Evolutionary conservation across 2,113 vertebrate species (phyloP).

Genomic region (Heloderma charlesbogerti): DNA sequence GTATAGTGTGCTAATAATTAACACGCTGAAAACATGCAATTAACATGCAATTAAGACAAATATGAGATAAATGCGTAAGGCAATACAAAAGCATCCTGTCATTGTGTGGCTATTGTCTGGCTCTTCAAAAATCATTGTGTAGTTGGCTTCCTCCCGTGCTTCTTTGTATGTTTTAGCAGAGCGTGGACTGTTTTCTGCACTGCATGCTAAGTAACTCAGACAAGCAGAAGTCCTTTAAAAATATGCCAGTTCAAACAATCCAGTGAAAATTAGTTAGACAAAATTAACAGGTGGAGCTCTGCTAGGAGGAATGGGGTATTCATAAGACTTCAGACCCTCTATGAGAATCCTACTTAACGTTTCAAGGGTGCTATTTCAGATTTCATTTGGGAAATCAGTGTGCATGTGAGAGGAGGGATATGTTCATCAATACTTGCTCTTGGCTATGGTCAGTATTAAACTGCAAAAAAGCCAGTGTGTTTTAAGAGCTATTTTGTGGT

Average conservation of each 20-base stretch:
- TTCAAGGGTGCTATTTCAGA: conserved; percentile 1
- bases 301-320: conserved; percentile 32
- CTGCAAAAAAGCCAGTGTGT: background rate
- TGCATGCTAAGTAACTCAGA: conserved; percentile 57
- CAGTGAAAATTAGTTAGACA: conserved; percentile 45
- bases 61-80: conserved; percentile 47
- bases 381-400: background rate
- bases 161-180: conserved; percentile 56
- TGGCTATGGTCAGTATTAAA: background rate
- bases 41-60: conserved; percentile 65
- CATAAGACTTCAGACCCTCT: conserved; percentile 11
- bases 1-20: conserved; percentile 63
- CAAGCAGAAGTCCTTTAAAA: conserved; percentile 50
- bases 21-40: conserved; percentile 66
- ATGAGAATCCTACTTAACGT: conserved; percentile 16
- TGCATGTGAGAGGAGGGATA: too few species aligned
- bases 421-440: background rate
- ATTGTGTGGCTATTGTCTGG: conserved; percentile 50
- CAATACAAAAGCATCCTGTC: conserved; percentile 59
- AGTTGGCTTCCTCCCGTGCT: conserved; percentile 56
- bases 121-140: conserved; percentile 55
- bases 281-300: conserved; percentile 47
- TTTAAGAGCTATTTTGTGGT: background rate
- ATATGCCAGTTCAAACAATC: conserved; percentile 63
- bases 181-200: conserved; percentile 34